These are phyloP conservation scores for Pseudomyrmex cubaensis DNA, from an alignment of 1,140 invertebrate species.

Conservation along the genomic window DNA sequence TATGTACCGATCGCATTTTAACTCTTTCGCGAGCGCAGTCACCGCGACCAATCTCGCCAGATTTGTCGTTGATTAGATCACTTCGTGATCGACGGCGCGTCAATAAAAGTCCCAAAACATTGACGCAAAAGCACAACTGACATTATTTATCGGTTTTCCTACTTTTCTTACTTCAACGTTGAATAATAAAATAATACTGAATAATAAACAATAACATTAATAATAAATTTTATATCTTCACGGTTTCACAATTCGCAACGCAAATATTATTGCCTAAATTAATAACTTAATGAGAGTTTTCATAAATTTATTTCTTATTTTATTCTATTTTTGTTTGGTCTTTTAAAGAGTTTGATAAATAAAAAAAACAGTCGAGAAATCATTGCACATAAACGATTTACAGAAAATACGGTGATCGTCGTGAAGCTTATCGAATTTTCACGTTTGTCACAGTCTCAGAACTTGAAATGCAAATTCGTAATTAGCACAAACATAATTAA, in stretches of 20 bases:
- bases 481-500: conserved; percentile 60
- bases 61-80: conserved; percentile 10
- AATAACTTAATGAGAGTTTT: no score
- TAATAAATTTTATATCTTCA: no score
- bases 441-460: conserved; percentile 3
- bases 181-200: no score
- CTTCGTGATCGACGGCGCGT: background rate
- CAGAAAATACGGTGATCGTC: background rate
- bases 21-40: background rate
- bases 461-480: conserved; percentile 43
- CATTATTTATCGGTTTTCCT: no score
- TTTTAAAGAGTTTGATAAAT: background rate
- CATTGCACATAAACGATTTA: background rate
- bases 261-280: no score
- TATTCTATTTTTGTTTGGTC: background rate
- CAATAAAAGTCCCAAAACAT: background rate
- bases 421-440: conserved; percentile 45
- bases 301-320: background rate
- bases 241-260: no score
- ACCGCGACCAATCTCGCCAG: background rate
- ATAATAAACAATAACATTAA: no score
- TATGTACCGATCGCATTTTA: background rate
- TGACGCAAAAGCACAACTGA: background rate
- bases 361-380: background rate
- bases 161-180: no score